Conservation (phyloP, 2,888 invertebrate species). For the Drepanosiphum platanoidis region DNA sequence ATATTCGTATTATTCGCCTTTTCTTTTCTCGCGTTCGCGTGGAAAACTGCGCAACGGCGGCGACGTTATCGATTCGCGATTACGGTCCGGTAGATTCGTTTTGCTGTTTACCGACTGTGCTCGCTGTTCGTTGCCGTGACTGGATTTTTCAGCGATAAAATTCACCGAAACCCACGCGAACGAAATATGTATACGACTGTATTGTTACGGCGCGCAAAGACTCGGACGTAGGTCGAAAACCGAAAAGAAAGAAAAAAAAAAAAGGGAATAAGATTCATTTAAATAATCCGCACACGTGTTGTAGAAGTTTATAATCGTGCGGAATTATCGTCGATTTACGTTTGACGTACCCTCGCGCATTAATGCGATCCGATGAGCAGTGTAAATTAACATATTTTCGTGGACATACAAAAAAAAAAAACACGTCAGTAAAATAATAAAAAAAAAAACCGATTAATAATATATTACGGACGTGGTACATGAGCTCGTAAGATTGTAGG, state of each 20-base stretch:
- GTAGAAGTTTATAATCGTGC: background rate
- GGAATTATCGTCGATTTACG: background rate
- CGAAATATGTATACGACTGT: background rate
- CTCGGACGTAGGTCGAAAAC: background rate
- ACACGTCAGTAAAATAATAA: no score
- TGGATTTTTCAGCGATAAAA: no score
- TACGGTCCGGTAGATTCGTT: no score
- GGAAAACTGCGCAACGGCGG: no score
- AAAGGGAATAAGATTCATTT: background rate
- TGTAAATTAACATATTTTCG: background rate
- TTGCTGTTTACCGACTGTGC: no score
- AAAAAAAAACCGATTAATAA: no score
- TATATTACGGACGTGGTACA: no score
- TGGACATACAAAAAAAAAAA: background rate
- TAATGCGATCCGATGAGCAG: background rate
- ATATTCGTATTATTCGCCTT: no score
- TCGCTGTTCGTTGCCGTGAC: background rate
- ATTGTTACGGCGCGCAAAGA: background rate
- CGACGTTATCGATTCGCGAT: no score
- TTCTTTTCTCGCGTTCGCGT: no score
- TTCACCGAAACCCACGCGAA: background rate
- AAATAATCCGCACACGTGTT: background rate
- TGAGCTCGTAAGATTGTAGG: no score
- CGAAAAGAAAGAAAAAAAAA: no score
- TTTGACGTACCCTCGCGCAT: background rate